Conservation (phyloP, 2,113 vertebrate genomes). For the Scomber colias region DNA sequence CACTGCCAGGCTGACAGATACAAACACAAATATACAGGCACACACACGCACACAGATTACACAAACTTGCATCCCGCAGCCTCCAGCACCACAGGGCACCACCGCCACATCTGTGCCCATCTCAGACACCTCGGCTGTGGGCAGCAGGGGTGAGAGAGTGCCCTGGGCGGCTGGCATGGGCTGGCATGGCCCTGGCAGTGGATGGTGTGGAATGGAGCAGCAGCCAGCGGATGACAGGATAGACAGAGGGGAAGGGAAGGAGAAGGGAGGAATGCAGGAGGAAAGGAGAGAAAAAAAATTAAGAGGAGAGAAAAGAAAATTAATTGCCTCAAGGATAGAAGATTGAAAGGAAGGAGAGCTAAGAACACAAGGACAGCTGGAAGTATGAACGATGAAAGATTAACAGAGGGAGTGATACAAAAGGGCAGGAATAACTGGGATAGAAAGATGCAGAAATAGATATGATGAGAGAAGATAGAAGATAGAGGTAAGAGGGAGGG, state of each 20-base stretch:
- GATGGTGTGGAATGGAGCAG: slow-evolving; percentile 61
- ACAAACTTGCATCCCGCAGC: slow-evolving; percentile 71
- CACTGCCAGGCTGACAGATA: slow-evolving; percentile 10
- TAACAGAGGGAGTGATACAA: slow-evolving; percentile 8
- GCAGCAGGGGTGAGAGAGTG: slow-evolving; percentile 77
- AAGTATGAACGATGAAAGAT: neutral
- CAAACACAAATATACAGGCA: slow-evolving; percentile 28
- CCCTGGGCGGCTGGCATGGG: slow-evolving; percentile 77
- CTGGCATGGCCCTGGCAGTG: slow-evolving; percentile 63
- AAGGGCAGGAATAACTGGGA: neutral
- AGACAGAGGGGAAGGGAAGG: slow-evolving; percentile 14
- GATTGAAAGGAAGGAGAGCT: neutral
- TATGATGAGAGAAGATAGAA: slow-evolving; percentile 20
- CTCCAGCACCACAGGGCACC: slow-evolving; percentile 65
- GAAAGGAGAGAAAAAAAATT: neutral
- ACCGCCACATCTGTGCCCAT: slow-evolving; percentile 82
- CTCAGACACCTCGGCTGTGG: slow-evolving; percentile 75
- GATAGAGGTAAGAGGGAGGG: slow-evolving; percentile 31
- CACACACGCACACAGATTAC: slow-evolving; percentile 27
- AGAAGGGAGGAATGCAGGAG: neutral
- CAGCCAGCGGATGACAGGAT: slow-evolving; percentile 65
- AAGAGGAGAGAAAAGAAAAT: neutral
- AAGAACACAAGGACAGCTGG: neutral
- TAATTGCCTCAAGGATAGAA: neutral
- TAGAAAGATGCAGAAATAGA: slow-evolving; percentile 38